phyloP scores from a whole-genome alignment of 2,113 vertebrate genomes.

The Lipotes vexillifer region DNA sequence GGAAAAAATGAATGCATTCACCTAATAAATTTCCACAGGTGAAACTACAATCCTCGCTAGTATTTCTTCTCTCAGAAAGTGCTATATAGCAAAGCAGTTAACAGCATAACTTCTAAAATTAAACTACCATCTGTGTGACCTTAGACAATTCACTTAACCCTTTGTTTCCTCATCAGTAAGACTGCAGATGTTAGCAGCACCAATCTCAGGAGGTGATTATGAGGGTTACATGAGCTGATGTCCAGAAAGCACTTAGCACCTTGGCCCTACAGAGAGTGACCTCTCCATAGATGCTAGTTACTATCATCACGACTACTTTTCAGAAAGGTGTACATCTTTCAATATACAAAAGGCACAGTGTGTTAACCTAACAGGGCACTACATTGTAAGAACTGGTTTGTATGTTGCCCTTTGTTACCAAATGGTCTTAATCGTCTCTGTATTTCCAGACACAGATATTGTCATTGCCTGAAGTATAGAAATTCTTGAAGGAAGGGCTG shows the following conservation, averaged over 20 bases:
- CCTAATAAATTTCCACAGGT: not conserved
- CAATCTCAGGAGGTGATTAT: not conserved
- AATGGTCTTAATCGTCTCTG: not conserved
- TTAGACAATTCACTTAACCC: not conserved
- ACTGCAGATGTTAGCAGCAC: not conserved
- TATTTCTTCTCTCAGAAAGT: not conserved
- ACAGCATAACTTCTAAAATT: not conserved
- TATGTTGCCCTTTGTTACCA: not conserved
- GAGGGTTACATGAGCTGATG: not conserved
- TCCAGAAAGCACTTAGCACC: not conserved
- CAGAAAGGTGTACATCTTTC: not conserved
- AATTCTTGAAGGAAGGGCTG: not conserved
- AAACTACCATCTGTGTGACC: not conserved
- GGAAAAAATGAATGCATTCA: not conserved
- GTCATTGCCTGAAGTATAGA: not conserved
- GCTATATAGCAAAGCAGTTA: not conserved
- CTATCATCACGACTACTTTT: not conserved
- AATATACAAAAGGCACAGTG: rapidly evolving
- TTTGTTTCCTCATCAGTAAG: not conserved
- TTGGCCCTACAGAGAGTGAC: not conserved
- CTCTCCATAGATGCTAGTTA: not conserved
- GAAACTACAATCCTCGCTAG: not conserved
- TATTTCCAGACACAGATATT: not conserved
- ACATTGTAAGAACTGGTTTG: not conserved
- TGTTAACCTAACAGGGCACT: rapidly evolving